Evolutionary conservation across 2,113 vertebrate genomes (phyloP).

Genomic region (Tamias sibiricus): DNA sequence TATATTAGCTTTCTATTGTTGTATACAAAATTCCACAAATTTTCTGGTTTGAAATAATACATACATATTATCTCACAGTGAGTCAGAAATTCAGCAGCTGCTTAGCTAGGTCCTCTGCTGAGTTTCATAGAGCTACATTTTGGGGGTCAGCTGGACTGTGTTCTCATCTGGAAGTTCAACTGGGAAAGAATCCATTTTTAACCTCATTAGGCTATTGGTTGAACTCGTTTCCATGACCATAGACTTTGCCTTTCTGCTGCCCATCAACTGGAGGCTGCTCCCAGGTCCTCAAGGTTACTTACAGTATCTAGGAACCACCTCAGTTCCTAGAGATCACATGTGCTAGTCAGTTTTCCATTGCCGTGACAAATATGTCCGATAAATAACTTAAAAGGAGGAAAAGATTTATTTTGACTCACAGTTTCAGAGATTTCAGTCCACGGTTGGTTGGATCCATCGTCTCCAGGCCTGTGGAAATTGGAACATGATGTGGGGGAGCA

Average conservation of each 20-base stretch:
- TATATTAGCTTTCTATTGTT: neutral
- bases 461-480: neutral
- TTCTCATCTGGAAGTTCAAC: neutral
- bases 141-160: neutral
- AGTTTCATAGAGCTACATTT: neutral
- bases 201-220: neutral
- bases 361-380: neutral
- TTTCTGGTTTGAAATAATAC: neutral
- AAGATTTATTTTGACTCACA: neutral
- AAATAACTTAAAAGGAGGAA: neutral
- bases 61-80: neutral
- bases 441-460: neutral
- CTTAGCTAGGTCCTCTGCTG: neutral
- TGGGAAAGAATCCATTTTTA: neutral
- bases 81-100: neutral
- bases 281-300: too few relatives aligned
- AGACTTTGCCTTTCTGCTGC: neutral
- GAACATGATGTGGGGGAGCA: too few relatives aligned
- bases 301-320: neutral
- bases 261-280: neutral
- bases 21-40: neutral
- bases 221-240: neutral
- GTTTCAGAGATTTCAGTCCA: neutral
- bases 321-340: neutral
- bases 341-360: neutral